Conservation (phyloP, 2,888 invertebrate species). For the Andrena chrysosceles region DNA sequence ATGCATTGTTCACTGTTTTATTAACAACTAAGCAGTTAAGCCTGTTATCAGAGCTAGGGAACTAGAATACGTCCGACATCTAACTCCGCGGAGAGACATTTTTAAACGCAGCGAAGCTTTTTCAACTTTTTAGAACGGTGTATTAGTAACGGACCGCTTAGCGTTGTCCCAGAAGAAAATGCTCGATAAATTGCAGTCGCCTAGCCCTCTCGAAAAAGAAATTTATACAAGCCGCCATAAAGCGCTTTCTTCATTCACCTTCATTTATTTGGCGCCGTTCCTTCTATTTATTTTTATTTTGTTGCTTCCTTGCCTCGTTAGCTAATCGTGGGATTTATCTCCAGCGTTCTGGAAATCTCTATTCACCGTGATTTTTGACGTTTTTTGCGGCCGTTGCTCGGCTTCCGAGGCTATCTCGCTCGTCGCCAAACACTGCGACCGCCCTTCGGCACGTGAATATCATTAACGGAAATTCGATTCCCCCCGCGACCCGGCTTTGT, state of each 20-base stretch:
- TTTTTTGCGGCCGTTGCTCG: not conserved
- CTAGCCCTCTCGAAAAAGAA: conserved; percentile 42
- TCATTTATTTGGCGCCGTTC: conserved; percentile 35
- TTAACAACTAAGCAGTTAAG: conserved; percentile 35
- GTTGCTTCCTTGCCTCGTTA: not conserved
- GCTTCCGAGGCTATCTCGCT: conserved; percentile 23
- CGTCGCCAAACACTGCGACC: conserved; percentile 43
- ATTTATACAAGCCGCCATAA: conserved; percentile 60
- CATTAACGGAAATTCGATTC: conserved; percentile 59
- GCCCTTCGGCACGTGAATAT: conserved; percentile 25
- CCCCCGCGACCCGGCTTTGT: conserved; percentile 26
- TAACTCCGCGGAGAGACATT: conserved; percentile 44
- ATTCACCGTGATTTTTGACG: conserved; percentile 6
- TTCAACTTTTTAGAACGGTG: conserved; percentile 3
- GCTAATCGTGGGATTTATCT: conserved; percentile 47
- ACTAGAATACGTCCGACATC: conserved; percentile 31
- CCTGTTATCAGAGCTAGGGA: conserved; percentile 49
- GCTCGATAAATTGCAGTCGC: conserved; percentile 55
- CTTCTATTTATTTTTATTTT: conserved; percentile 12
- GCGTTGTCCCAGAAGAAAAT: conserved; percentile 25
- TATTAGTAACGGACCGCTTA: not conserved
- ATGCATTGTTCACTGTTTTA: conserved; percentile 11
- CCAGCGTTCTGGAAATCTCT: conserved; percentile 25
- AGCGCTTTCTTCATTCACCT: conserved; percentile 50
- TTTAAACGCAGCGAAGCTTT: conserved; percentile 40